A percentile compares a stretch with the other conserved stretches of the same genome.
phyloP scores from a whole-genome alignment of 1,140 invertebrate genomes.

The Pogonognathellus flavescens region DNA sequence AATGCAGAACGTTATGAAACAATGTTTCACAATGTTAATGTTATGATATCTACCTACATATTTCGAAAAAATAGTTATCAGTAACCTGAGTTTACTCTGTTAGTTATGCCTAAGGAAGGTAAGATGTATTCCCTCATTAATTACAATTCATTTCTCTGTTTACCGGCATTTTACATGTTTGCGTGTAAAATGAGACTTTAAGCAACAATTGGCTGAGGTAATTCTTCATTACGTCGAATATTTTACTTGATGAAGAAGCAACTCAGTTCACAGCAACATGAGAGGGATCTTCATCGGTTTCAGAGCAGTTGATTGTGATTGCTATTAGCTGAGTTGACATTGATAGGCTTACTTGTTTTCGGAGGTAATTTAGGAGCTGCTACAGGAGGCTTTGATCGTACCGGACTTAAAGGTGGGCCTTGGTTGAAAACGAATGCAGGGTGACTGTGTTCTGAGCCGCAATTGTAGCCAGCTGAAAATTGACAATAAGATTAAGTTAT shows the following conservation, averaged over 20 bases:
- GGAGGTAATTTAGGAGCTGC: slow-evolving; percentile 63
- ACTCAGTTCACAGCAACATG: not conserved
- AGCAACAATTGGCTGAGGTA: not conserved
- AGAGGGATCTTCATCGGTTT: not conserved
- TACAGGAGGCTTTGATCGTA: not conserved
- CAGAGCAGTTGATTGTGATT: slow-evolving; percentile 44
- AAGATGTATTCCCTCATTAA: not conserved
- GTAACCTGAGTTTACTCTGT: too few relatives aligned
- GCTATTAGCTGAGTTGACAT: slow-evolving; percentile 19
- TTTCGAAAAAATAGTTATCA: too few relatives aligned
- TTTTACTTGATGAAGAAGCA: not conserved
- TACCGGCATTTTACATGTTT: not conserved
- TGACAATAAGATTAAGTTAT: not conserved
- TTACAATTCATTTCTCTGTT: not conserved
- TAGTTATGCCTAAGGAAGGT: not conserved
- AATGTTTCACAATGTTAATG: too few relatives aligned
- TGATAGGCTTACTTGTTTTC: slow-evolving; percentile 55
- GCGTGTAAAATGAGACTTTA: too few relatives aligned
- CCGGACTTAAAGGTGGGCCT: not conserved
- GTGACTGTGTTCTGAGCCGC: slow-evolving; percentile 38
- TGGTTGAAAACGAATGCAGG: slow-evolving; percentile 48
- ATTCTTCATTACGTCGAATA: not conserved
- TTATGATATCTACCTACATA: too few relatives aligned
- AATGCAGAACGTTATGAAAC: not conserved
- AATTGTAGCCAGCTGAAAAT: slow-evolving; percentile 14